Evolutionary conservation across 2,888 invertebrate genomes (phyloP).

Genomic region (Andrena trimmerana): DNA sequence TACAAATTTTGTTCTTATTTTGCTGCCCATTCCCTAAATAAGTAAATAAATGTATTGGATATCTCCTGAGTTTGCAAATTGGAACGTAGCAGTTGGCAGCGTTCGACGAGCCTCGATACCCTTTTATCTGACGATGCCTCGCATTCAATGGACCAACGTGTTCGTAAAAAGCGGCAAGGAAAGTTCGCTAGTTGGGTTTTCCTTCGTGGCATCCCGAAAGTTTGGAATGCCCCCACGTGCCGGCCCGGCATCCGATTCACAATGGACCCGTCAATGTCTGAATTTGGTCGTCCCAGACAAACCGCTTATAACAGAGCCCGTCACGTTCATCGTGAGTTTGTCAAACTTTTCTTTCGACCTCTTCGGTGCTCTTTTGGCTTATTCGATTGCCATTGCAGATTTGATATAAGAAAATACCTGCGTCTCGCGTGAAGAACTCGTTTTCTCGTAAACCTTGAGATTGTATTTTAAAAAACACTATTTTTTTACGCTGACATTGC

Average conservation of each 20-base stretch:
- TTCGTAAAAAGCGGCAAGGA: not conserved
- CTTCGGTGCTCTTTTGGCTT: no score
- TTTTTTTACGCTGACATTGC: not conserved
- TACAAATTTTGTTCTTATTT: no score
- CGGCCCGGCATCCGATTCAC: slow-evolving; percentile 1
- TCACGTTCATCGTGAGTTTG: not conserved
- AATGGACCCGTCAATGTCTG: slow-evolving; percentile 5
- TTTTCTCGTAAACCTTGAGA: not conserved
- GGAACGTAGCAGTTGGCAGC: not conserved
- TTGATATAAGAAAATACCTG: no score
- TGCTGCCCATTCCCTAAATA: no score
- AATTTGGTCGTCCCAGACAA: slow-evolving; percentile 4
- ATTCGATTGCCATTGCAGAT: no score
- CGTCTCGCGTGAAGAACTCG: no score
- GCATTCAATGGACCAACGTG: not conserved
- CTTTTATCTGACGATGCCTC: not conserved
- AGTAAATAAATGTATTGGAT: no score
- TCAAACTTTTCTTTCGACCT: slow-evolving; percentile 1
- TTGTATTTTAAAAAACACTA: not conserved
- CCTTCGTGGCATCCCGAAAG: not conserved
- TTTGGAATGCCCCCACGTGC: slow-evolving; percentile 18
- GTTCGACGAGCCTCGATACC: not conserved
- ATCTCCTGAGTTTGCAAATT: not conserved
- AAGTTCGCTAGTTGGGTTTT: not conserved
- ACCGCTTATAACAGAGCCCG: slow-evolving; percentile 15